Evolutionary conservation across 1,140 invertebrate species (phyloP), one percentile per base, ranked within the genome.

Genomic region (Eulimnadia texana): DNA sequence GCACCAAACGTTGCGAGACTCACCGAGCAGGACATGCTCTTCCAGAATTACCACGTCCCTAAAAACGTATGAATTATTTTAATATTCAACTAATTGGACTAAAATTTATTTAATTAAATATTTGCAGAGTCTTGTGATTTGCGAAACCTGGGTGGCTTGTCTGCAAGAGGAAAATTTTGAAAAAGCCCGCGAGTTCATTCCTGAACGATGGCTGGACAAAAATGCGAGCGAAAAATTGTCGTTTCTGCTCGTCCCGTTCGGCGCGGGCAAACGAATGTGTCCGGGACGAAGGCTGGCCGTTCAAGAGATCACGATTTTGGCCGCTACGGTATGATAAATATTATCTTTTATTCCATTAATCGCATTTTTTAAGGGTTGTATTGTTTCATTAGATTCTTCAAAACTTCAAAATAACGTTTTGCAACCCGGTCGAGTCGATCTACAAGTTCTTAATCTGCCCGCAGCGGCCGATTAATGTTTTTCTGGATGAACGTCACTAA

Each of bases 221-320:
- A 42, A 47, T 1, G 11, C 33, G 13, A 1, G 23, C 3, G 47
- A 64, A 23, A 42, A 66, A 64, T 61, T 75, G 61, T 73, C 74
- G 0, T 78, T 74, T 58, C 59, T 73, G 13, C 65, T 76, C 16
- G 67, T 79, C 3, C 72, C 78, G 0, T 80, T 79, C 69, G 79
- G 78, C 20, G 73, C 73, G 61, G 78, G 78, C 2, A 68, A 71
- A 11, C 64, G 79, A 28, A 79, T 80, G 77, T 80, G 78, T 65
- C 72, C 77, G 25, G 78, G 78, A 1, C 64, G 64, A 51, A 53
- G 66, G 50, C 66, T 72, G 29, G 67, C 71, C 0, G 69, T 72
- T 60, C 64, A 69, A 24, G 68, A 73, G 65, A 64, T 73, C 19
- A 62, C 61, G n/a, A 55, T 64, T 28, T 50, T 62, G 22, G 50